Evolutionary conservation across 2,113 vertebrate genomes (phyloP).

Genomic region (Alaudala cheleensis): DNA sequence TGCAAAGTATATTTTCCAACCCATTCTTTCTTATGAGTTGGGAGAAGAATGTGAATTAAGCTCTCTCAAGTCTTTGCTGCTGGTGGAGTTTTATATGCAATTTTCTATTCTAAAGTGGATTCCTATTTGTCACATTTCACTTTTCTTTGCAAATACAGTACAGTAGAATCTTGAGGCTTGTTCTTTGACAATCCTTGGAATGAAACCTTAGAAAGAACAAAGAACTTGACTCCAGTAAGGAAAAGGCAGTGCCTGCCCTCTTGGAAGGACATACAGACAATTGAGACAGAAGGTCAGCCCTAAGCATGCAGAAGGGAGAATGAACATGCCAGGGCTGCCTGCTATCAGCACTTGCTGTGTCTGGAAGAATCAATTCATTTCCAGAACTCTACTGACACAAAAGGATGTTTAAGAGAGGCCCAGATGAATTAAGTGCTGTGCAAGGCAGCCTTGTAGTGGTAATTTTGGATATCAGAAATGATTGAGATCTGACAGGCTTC

Average conservation of each 20-base stretch:
- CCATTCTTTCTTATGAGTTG: not conserved
- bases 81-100: not conserved
- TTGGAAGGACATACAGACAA: not conserved
- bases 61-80: not conserved
- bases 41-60: not conserved
- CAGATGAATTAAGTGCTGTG: not conserved
- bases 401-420: not conserved
- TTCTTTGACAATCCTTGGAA: not conserved
- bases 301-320: not conserved
- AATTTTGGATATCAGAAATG: not conserved
- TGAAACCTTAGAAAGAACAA: not conserved
- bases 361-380: not conserved
- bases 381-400: not conserved
- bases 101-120: not conserved
- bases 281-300: not conserved
- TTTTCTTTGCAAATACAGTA: not conserved
- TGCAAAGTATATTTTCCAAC: not conserved
- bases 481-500: not conserved
- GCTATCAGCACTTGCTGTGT: not conserved
- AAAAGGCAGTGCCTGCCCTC: not conserved
- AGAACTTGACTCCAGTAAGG: not conserved
- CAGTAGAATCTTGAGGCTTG: not conserved
- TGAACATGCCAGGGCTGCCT: not conserved
- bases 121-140: not conserved
- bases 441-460: not conserved